Conservation (phyloP, 2,888 invertebrate species). For the Tetragnatha montana region DNA sequence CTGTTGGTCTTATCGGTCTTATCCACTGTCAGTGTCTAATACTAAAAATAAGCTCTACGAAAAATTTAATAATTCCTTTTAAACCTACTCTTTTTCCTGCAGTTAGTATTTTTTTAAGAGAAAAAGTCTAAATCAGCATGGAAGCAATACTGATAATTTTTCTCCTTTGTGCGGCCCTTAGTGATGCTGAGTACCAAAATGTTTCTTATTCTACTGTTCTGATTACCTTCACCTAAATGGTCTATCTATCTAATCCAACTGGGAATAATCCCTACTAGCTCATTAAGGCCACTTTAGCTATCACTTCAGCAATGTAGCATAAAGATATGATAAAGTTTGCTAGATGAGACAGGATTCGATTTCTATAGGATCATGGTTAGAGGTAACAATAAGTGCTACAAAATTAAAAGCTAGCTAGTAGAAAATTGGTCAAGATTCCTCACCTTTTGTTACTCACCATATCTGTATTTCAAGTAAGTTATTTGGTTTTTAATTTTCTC, state of each 20-base stretch:
- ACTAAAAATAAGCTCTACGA: background rate
- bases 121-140: background rate
- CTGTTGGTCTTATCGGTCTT: too few species aligned
- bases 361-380: background rate
- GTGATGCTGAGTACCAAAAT: constrained; percentile 14
- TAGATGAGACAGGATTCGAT: background rate
- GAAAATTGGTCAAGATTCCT: too few species aligned
- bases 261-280: constrained; percentile 39
- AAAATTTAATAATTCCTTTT: background rate
- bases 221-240: background rate
- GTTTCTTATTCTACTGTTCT: constrained; percentile 16
- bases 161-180: background rate
- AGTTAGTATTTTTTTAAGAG: background rate
- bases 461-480: too few species aligned
- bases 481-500: too few species aligned
- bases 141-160: background rate
- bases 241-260: constrained; percentile 42
- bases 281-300: constrained; percentile 68
- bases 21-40: too few species aligned
- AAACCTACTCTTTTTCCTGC: background rate
- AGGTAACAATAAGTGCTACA: too few species aligned
- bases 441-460: too few species aligned
- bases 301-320: constrained; percentile 58
- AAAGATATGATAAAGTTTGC: constrained; percentile 23
- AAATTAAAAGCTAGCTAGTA: too few species aligned